Evolutionary conservation across 2,888 invertebrate species (phyloP).

Genomic region (Leptogaster cylindrica): DNA sequence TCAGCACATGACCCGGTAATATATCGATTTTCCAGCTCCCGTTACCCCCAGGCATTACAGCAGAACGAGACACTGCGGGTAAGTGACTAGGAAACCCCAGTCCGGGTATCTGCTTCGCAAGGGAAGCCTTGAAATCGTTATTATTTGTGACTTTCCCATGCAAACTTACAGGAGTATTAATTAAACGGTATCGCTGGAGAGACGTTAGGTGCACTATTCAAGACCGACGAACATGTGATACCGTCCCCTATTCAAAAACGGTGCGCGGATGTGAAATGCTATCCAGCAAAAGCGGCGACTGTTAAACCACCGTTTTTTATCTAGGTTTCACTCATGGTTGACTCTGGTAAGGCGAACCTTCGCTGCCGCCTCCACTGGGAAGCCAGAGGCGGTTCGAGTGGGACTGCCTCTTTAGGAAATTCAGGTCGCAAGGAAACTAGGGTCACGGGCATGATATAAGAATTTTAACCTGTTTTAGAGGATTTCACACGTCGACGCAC

Average conservation of each 20-base stretch:
- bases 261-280: background rate
- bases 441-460: slow-evolving; percentile 17
- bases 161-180: too few relatives aligned
- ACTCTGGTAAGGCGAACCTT: too few relatives aligned
- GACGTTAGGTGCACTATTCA: background rate
- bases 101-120: background rate
- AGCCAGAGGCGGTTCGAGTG: too few relatives aligned
- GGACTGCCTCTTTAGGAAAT: background rate
- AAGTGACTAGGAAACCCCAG: background rate
- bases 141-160: background rate
- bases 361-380: too few relatives aligned
- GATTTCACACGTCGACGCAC: background rate
- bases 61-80: too few relatives aligned
- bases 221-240: background rate
- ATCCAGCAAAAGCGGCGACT: background rate
- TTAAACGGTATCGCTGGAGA: background rate
- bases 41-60: background rate
- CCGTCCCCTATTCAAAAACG: background rate
- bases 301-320: slow-evolving; percentile 8
- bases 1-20: background rate
- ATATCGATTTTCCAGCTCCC: slow-evolving; percentile 1
- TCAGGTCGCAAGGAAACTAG: background rate
- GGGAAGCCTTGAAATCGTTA: background rate
- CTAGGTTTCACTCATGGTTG: slow-evolving; percentile 7
- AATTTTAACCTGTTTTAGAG: background rate